Conservation (phyloP, 1,140 invertebrate genomes). For the Scaptomyza montana region DNA sequence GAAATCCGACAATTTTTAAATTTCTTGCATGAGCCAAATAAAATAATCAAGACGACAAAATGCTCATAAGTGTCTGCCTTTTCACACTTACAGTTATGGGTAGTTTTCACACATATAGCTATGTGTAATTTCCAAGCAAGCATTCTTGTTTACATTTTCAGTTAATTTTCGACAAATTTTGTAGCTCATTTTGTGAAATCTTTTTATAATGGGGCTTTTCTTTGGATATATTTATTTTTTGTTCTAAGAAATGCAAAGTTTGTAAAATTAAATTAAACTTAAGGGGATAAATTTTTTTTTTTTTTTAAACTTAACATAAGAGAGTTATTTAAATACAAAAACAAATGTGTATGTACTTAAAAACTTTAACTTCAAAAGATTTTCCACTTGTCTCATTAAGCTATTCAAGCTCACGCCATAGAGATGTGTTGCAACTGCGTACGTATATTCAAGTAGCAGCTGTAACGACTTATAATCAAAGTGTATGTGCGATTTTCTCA, state of each 20-base stretch:
- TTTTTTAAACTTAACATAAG: too few relatives aligned
- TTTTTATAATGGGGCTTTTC: neutral
- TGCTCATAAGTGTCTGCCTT: neutral
- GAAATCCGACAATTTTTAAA: conserved; percentile 76
- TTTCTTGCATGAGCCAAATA: conserved; percentile 68
- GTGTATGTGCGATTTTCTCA: conserved; percentile 44
- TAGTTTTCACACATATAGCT: conserved; percentile 8
- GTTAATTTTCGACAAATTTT: neutral
- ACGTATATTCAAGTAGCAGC: conserved; percentile 15
- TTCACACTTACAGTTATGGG: neutral
- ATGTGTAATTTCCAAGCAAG: conserved; percentile 8
- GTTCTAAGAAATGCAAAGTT: too few relatives aligned
- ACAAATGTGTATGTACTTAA: too few relatives aligned
- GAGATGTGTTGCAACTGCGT: conserved; percentile 38
- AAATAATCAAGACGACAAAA: conserved; percentile 50
- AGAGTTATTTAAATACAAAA: too few relatives aligned
- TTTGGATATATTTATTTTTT: too few relatives aligned
- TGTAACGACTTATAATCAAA: conserved; percentile 41
- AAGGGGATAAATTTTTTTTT: too few relatives aligned
- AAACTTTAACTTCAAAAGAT: neutral
- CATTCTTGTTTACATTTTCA: conserved; percentile 8
- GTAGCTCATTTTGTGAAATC: neutral
- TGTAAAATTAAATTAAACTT: too few relatives aligned
- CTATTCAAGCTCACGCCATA: neutral
- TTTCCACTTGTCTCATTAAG: conserved; percentile 2